These are phyloP conservation scores for Drosophila mojavensis DNA, from an alignment of 1,140 invertebrate genomes.

Conservation along the genomic window DNA sequence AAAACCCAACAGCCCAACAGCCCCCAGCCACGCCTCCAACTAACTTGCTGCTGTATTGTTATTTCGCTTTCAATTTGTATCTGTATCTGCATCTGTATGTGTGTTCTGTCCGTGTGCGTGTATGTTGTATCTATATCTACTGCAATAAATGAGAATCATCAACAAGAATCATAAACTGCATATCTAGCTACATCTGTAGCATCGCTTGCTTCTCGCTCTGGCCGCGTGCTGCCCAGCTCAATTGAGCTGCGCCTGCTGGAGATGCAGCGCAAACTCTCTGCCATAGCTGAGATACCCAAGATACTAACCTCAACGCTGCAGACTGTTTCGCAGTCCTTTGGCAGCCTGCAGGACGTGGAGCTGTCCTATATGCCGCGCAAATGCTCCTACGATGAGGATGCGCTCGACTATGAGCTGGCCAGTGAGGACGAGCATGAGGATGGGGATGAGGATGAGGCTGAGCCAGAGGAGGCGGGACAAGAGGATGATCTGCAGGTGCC, in stretches of 20 bases:
- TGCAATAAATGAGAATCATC: conserved; percentile 42
- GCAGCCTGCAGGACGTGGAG: conserved; percentile 37
- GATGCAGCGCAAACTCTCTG: conserved; percentile 79
- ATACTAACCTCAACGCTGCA: conserved; percentile 79
- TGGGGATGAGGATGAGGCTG: background rate
- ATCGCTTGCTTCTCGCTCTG: conserved; percentile 32
- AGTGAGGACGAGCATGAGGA: conserved; percentile 11
- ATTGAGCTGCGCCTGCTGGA: conserved; percentile 76
- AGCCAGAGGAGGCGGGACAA: conserved; percentile 6
- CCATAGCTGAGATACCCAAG: conserved; percentile 82
- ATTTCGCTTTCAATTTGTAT: conserved; percentile 6
- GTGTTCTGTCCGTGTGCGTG: conserved; percentile 32
- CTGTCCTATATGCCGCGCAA: conserved; percentile 56
- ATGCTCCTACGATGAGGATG: conserved; percentile 80
- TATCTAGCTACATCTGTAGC: background rate
- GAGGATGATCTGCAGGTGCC: conserved; percentile 55
- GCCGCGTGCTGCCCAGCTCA: conserved; percentile 56
- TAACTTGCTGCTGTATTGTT: conserved; percentile 4
- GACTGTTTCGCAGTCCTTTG: conserved; percentile 78
- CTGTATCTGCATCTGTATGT: conserved; percentile 9
- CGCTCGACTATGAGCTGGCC: conserved; percentile 66
- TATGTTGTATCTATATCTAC: conserved; percentile 27
- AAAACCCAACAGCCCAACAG: background rate
- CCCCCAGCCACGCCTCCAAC: conserved; percentile 5
- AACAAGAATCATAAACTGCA: conserved; percentile 18